Conservation (phyloP, 2,888 invertebrate species). For the Lasius fuliginosus region DNA sequence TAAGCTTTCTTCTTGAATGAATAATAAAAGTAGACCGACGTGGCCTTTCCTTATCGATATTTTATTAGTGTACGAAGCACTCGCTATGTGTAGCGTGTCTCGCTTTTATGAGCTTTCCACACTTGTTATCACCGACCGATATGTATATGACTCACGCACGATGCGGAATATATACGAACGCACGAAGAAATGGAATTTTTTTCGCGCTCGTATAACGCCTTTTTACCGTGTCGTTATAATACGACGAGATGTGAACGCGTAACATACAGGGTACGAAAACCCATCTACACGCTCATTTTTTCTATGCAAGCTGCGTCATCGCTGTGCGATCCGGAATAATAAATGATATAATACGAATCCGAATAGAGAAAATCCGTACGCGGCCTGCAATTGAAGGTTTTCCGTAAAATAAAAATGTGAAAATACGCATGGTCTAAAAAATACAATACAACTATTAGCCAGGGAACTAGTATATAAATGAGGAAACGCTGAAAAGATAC, state of each 20-base stretch:
- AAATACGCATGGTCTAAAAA: slow-evolving; percentile 55
- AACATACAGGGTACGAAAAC: slow-evolving; percentile 33
- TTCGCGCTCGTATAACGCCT: slow-evolving; percentile 41
- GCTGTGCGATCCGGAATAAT: slow-evolving; percentile 23
- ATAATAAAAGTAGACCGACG: slow-evolving; percentile 12
- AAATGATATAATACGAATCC: slow-evolving; percentile 32
- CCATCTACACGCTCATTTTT: background rate
- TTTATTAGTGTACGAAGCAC: slow-evolving; percentile 30
- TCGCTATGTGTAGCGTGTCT: background rate
- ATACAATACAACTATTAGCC: background rate
- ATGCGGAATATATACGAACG: slow-evolving; percentile 16
- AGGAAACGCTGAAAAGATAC: slow-evolving; percentile 34
- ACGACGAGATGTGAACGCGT: slow-evolving; percentile 28
- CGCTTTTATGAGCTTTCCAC: slow-evolving; percentile 46
- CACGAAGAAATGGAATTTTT: slow-evolving; percentile 28
- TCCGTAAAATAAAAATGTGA: slow-evolving; percentile 62
- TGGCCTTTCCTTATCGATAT: slow-evolving; percentile 3
- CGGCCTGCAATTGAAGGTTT: slow-evolving; percentile 41
- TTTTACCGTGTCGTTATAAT: slow-evolving; percentile 36
- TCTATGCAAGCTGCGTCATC: slow-evolving; percentile 7
- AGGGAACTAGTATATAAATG: slow-evolving; percentile 30
- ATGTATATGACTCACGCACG: slow-evolving; percentile 28
- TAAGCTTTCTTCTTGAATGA: slow-evolving; percentile 14
- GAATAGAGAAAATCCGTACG: slow-evolving; percentile 51
- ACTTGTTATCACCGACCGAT: slow-evolving; percentile 1